A percentile compares a stretch with the other conserved stretches of the same genome.
These are phyloP conservation scores for Dicentrarchus labrax DNA, from an alignment of 2,113 vertebrate species.

Conservation along the genomic window DNA sequence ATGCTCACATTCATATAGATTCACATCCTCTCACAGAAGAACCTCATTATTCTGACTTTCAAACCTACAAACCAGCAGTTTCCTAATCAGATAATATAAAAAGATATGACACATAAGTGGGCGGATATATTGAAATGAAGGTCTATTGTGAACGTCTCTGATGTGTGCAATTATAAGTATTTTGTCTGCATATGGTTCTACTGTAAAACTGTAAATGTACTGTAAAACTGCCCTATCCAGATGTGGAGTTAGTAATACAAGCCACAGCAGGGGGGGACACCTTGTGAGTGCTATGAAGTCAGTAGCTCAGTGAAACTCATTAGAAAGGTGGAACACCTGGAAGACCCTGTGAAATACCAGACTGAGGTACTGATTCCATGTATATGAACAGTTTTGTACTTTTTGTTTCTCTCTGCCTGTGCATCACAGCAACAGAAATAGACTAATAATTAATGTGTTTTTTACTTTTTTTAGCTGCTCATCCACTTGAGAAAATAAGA, in stretches of 20 bases:
- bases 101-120: conserved; percentile 1
- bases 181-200: conserved; percentile 70
- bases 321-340: conserved; percentile 71
- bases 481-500: conserved; percentile 28
- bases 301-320: conserved; percentile 72
- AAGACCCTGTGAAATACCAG: conserved; percentile 49
- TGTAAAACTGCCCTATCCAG: conserved; percentile 71
- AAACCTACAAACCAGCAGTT: conserved; percentile 18
- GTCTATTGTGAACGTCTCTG: conserved; percentile 14
- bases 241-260: conserved; percentile 77
- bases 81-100: conserved; percentile 3
- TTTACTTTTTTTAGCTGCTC: neutral
- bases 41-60: conserved; percentile 47
- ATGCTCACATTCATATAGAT: conserved; percentile 48
- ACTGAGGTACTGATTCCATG: conserved; percentile 9
- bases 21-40: conserved; percentile 42
- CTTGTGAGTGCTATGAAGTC: conserved; percentile 66
- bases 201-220: conserved; percentile 73
- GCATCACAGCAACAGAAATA: neutral
- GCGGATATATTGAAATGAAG: conserved; percentile 18
- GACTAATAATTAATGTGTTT: neutral
- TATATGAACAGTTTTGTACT: neutral
- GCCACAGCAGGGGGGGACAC: conserved; percentile 73
- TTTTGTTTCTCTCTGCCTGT: neutral
- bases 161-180: conserved; percentile 45